Conservation (phyloP, 2,797 vertebrate genomes). For the Esox masquinongy region DNA sequence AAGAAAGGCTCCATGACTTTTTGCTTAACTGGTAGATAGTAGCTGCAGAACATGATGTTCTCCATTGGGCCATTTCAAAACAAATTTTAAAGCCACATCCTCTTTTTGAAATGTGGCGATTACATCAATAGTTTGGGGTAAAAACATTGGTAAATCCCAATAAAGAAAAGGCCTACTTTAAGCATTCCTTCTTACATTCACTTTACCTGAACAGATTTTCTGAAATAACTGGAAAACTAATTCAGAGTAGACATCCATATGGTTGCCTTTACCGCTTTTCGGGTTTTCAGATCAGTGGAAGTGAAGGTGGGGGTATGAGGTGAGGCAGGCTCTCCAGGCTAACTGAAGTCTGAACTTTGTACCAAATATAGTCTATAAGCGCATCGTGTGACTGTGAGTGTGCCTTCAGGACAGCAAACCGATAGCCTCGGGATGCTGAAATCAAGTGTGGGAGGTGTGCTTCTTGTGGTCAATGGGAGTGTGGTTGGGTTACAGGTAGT, state of each 20-base stretch:
- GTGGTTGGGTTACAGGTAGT: slow-evolving; percentile 25
- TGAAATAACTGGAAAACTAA: not conserved
- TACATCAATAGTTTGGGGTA: too few relatives aligned
- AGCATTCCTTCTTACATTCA: not conserved
- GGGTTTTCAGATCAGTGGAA: not conserved
- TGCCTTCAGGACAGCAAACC: slow-evolving; percentile 3
- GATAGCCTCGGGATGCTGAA: slow-evolving; percentile 42
- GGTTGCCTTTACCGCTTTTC: too few relatives aligned
- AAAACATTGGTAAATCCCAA: not conserved
- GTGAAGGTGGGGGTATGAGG: not conserved
- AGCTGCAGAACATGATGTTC: not conserved
- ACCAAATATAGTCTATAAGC: too few relatives aligned
- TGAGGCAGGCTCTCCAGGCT: not conserved
- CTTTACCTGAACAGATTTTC: not conserved
- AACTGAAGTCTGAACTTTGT: too few relatives aligned
- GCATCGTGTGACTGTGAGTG: not conserved
- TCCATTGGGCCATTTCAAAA: not conserved
- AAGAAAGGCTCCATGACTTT: not conserved
- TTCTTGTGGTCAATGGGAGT: slow-evolving; percentile 15
- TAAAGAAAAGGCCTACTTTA: not conserved
- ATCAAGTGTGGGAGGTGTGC: slow-evolving; percentile 26
- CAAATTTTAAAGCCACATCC: not conserved
- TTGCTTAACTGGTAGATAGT: not conserved
- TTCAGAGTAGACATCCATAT: not conserved
- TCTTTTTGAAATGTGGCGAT: not conserved